These are phyloP conservation scores for Drosophila yakuba DNA, from an alignment of 1,140 invertebrate species.

Conservation along the genomic window DNA sequence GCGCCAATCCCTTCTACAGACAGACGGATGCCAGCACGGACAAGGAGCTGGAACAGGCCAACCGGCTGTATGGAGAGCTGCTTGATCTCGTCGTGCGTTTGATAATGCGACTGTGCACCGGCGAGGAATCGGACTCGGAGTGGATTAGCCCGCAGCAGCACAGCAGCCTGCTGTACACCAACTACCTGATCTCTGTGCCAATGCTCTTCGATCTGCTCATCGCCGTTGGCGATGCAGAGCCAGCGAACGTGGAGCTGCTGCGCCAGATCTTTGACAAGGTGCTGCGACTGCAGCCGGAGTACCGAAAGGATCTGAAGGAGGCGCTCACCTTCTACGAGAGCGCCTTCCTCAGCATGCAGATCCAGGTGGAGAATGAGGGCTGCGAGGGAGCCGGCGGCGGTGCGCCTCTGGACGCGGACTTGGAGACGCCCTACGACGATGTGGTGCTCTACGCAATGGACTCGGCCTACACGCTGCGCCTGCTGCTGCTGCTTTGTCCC, in stretches of 20 bases:
- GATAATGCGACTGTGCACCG: slow-evolving; percentile 90
- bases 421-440: slow-evolving; percentile 87
- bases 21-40: slow-evolving; percentile 69
- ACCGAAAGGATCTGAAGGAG: slow-evolving; percentile 88
- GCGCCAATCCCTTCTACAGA: slow-evolving; percentile 89
- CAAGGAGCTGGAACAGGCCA: slow-evolving; percentile 45
- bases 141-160: slow-evolving; percentile 88
- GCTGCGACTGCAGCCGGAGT: slow-evolving; percentile 89
- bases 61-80: slow-evolving; percentile 86
- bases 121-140: slow-evolving; percentile 89
- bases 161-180: slow-evolving; percentile 90
- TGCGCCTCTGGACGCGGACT: slow-evolving; percentile 52
- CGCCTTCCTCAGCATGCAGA: slow-evolving; percentile 78
- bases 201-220: slow-evolving; percentile 92
- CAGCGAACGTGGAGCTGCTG: slow-evolving; percentile 87
- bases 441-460: slow-evolving; percentile 90
- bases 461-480: slow-evolving; percentile 88
- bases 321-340: slow-evolving; percentile 86
- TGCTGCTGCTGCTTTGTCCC: slow-evolving; percentile 88
- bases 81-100: slow-evolving; percentile 88
- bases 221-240: slow-evolving; percentile 87
- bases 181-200: slow-evolving; percentile 93
- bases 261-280: slow-evolving; percentile 88
- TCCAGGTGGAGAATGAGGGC: slow-evolving; percentile 78
- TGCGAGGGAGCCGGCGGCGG: slow-evolving; percentile 77